phyloP scores from a whole-genome alignment of 2,797 vertebrate species.

The Poeciliopsis gracilis region DNA sequence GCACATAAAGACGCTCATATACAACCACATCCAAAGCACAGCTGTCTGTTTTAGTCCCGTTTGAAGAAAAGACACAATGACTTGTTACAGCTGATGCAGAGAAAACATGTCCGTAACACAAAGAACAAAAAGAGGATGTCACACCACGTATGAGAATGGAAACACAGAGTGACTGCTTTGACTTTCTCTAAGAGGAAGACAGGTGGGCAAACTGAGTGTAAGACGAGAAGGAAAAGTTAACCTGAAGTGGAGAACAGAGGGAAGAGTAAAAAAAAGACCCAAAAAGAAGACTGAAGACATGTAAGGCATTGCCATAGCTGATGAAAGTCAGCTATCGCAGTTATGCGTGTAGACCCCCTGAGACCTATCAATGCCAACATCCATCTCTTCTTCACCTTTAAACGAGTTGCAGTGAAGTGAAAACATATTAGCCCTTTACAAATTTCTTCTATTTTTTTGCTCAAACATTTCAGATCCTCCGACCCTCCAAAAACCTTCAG shows the following conservation, averaged over 20 bases:
- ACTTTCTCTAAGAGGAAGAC: not conserved
- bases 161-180: not conserved
- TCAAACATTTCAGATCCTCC: not conserved
- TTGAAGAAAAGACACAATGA: slow-evolving; percentile 10
- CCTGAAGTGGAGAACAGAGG: not conserved
- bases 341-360: too few relatives aligned
- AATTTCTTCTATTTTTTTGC: not conserved
- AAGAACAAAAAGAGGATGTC: not conserved
- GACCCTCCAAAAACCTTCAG: not conserved
- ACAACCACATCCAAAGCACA: slow-evolving; percentile 53
- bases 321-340: too few relatives aligned
- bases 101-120: not conserved
- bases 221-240: not conserved
- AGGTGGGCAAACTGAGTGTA: not conserved
- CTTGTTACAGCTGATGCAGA: not conserved
- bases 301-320: not conserved
- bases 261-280: not conserved
- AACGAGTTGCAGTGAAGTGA: not conserved
- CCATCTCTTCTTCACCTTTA: not conserved
- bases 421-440: not conserved
- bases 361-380: not conserved
- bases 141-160: not conserved
- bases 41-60: slow-evolving; percentile 27
- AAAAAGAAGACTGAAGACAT: not conserved
- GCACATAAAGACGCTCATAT: slow-evolving; percentile 29